Evolutionary conservation across 2,113 vertebrate species (phyloP), one percentile per base, ranked within the genome.

Genomic region (Phalacrocorax brasilianus): DNA sequence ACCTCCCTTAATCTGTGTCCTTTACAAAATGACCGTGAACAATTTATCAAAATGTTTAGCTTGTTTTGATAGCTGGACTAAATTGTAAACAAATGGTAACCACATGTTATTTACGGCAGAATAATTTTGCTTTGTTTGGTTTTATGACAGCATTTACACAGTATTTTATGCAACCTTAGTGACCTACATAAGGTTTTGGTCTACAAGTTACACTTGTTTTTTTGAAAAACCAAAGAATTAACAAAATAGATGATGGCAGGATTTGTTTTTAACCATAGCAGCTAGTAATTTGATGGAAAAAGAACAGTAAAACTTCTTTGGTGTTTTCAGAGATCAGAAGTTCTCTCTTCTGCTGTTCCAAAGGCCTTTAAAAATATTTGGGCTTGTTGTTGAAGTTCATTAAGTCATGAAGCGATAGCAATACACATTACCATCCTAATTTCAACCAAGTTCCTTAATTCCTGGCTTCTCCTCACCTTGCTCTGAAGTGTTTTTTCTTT

Each of bases 1-100:
- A 14, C 76, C 52, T 89, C 62, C 68, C 65, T 56, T 65, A 61
- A 85, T 72, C 88, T 78, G 53, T 49, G 45, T 42, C 74, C 80
- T 75, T 75, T 82, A 68, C 66, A 47, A 87, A 95, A 78, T 17
- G 49, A 22, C 49, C 84, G 47, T 52, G 76, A 95, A 53, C 22
- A 33, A 2, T 94, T 93, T 61, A 85, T 89, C 92, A 91, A 72
- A 93, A 95, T 89, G 83, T 93, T 91, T 93, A 53, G 27, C 68
- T 84, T 96, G 86, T 87, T 96, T 95, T 91, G 88, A 96, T 96
- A 94, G 95, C 93, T 95, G 93, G 68, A 52, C 44, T 85, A n/a
- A 87, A 85, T 89, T 87, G 93, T 97, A 97, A 95, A 94, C 86
- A 95, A 96, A 82, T 91, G 65, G 68, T 89, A 87, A 93, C 88